Percentiles rank a stretch among this genome's conserved stretches.
These are phyloP conservation scores for Prosapia bicincta DNA, from an alignment of 2,888 invertebrate species.

Conservation along the genomic window DNA sequence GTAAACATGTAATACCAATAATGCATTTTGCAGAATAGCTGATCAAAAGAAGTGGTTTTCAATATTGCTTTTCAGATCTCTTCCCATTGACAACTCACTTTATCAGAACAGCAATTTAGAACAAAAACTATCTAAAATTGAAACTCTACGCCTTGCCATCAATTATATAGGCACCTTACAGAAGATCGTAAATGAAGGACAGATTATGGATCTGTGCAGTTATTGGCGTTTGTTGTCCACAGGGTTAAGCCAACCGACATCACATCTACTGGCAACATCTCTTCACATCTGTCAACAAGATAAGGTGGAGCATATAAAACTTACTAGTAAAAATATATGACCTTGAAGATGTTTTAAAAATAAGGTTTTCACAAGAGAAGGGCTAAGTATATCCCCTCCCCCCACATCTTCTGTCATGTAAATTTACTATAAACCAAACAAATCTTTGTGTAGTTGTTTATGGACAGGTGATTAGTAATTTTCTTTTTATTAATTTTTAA, in stretches of 20 bases:
- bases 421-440: no score
- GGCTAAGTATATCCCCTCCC: no score
- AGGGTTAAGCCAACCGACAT: not conserved
- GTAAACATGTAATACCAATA: no score
- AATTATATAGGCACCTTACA: constrained; percentile 28
- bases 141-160: constrained; percentile 26
- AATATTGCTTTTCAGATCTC: constrained; percentile 6
- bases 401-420: no score
- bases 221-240: not conserved
- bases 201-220: not conserved
- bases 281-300: not conserved
- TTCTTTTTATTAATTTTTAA: no score
- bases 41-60: no score
- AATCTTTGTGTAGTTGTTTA: no score
- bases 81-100: constrained; percentile 15
- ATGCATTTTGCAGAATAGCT: no score
- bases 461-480: no score
- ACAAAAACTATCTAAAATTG: constrained; percentile 29
- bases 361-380: no score
- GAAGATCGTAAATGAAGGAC: not conserved
- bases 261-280: not conserved
- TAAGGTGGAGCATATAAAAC: not conserved
- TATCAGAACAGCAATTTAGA: constrained; percentile 12
- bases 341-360: no score
- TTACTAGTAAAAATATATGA: no score